phyloP scores from a whole-genome alignment of 1,140 invertebrate species.

The Harlomillsia oculata region DNA sequence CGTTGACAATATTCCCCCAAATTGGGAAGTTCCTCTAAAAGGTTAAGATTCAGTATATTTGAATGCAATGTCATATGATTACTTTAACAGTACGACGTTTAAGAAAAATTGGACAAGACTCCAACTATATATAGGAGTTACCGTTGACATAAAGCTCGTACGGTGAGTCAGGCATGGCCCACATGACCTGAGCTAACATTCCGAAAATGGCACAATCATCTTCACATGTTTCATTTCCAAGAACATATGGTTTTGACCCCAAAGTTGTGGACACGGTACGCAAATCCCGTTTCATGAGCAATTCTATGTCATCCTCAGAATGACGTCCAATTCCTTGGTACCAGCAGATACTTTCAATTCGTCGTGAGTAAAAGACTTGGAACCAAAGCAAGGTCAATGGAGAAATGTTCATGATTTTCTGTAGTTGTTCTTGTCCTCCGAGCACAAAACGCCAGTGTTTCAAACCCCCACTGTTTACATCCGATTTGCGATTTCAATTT shows the following conservation, averaged over 20 bases:
- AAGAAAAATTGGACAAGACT: neutral
- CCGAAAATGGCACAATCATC: slow-evolving; percentile 24
- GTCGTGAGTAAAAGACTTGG: neutral
- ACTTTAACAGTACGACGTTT: neutral
- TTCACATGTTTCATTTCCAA: slow-evolving; percentile 27
- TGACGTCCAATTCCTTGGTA: slow-evolving; percentile 24
- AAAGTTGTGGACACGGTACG: slow-evolving; percentile 11
- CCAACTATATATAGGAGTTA: neutral
- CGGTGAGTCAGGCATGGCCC: slow-evolving; percentile 1
- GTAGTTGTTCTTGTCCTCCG: neutral
- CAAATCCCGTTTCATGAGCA: slow-evolving; percentile 5
- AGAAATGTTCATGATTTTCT: neutral
- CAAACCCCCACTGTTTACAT: neutral
- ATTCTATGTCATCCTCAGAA: neutral
- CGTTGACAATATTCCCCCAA: slow-evolving; percentile 17
- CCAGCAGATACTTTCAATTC: neutral
- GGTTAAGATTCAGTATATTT: neutral
- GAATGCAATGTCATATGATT: neutral
- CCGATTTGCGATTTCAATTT: no score
- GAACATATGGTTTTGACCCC: slow-evolving; percentile 16
- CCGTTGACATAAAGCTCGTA: slow-evolving; percentile 10
- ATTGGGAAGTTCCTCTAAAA: slow-evolving; percentile 18
- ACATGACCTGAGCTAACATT: neutral
- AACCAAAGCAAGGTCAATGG: neutral
- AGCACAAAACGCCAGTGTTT: neutral